Evolutionary conservation across 2,113 vertebrate genomes (phyloP), one percentile per base, ranked within the genome.

Genomic region (Alosa alosa): DNA sequence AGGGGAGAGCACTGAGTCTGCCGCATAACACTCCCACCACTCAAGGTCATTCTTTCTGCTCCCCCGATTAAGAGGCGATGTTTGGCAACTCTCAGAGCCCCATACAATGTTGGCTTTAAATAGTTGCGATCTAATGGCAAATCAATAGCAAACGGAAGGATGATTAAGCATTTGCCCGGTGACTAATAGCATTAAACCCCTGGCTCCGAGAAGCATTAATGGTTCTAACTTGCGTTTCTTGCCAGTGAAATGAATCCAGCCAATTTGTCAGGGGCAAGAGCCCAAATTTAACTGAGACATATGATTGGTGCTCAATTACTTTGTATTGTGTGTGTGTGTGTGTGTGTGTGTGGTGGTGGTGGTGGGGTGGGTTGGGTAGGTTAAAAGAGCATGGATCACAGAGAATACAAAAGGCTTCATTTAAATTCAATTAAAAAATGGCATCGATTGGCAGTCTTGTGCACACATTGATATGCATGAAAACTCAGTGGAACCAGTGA

Each of bases 161-260:
- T 93, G 94, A 95, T 95, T 94, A 93, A 94, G 92, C 92, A 92
- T 94, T 92, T 86, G 81, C 82, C 90, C 91, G 88, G 92, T 93
- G 93, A 93, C 93, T 94, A 94, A 95, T 94, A 92, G 90, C 92
- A 89, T 91, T 89, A 89, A 88, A 87, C 87, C 90, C 81, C 45
- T 31, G 57, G 87, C 86, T 89, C 86, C 84, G 89, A 83, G 13
- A 64, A 85, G 89, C 88, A 87, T 86, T 86, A 89, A 90, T 84
- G 87, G 84, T 82, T 85, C 83, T 86, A 72, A 57, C 81, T 88
- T 82, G 25, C 47, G 84, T 81, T 60, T 85, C 36, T 84, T 49
- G 81, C 88, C 87, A 89, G 87, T 85, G 84, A 91, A 88, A 92
- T 85, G 49, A 18, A 85, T 84, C 52, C 9, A 55, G 82, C 81